Base-by-base conservation (phyloP, 2,888 invertebrate genomes). In the Gnatocerus cornutus region DNA sequence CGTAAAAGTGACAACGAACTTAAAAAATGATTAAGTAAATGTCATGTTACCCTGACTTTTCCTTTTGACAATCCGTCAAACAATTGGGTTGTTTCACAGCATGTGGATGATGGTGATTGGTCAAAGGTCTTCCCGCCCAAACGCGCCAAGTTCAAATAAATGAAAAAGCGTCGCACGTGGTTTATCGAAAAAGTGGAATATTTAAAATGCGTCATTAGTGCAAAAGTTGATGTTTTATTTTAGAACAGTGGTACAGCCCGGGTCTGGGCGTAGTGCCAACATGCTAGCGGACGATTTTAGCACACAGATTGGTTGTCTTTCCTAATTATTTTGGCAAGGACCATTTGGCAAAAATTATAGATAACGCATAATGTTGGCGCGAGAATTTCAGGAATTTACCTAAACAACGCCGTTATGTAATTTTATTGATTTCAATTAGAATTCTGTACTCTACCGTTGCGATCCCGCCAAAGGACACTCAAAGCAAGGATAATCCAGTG, bases 321-420 rank as follows among this genome's bases (percentile, higher is more conserved):
- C 89, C 90, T 90, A 91, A 91, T 91, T 90, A 90, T 91, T 91
- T 91, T 91, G 91, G 91, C 91, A 91, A 89, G 88, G 56, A 46
- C 52, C 30, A 88, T 73, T 74, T 66, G 74, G 77, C 73, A 72
- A 76, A 77, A 74, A 37, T 45, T 27, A 5, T 29, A 45, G 33
- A 58, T 33, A 37, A 53, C 37, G 53, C 37, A 29, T n/a, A 29
- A 50, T 10, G 21, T 5, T 14, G 12, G 1, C 48, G 3, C 48
- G 13, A 6, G 48, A 33, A 12, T 53, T 33, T 13, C 10, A 37
- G 41, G 10, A 41, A 55, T 39, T 39, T 33, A 14, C 55, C 39
- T 14, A 46, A 77, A 75, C 76, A 14, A 65, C 56, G 33, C 29
- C 45, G 62, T 52, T 55, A 66, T 62, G 55, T 53, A 71, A 65